These are phyloP conservation scores for Tragopan temminckii DNA, from an alignment of 2,797 vertebrate species.

Conservation along the genomic window DNA sequence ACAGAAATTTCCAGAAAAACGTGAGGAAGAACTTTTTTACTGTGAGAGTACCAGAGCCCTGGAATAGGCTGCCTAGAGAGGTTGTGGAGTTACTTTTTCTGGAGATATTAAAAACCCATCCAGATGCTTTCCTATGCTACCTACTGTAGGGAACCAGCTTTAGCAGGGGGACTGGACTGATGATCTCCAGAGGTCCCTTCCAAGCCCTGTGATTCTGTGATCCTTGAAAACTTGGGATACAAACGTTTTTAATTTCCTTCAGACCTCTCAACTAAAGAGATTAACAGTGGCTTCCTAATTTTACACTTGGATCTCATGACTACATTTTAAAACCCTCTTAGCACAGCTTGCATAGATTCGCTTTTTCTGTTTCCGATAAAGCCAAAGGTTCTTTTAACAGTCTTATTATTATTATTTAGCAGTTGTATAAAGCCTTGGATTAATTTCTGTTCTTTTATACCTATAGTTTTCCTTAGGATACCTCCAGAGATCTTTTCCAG, in stretches of 20 bases:
- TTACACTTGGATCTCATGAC: not conserved
- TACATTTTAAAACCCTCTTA: not conserved
- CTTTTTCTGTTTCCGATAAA: not conserved
- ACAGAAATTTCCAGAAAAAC: too few relatives aligned
- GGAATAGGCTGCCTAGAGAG: too few relatives aligned
- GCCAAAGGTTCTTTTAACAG: not conserved
- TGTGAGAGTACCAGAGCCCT: too few relatives aligned
- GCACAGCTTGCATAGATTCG: not conserved
- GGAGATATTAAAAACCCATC: too few relatives aligned
- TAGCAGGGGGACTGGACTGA: too few relatives aligned
- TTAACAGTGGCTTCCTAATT: not conserved
- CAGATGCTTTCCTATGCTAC: too few relatives aligned
- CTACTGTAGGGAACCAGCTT: too few relatives aligned
- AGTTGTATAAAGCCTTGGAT: not conserved
- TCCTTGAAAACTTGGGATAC: not conserved
- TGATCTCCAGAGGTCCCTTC: too few relatives aligned
- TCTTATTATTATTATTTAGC: not conserved
- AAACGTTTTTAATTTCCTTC: not conserved
- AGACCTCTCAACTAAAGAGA: not conserved
- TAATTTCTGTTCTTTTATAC: not conserved
- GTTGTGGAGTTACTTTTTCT: too few relatives aligned
- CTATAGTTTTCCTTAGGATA: not conserved
- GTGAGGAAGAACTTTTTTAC: too few relatives aligned
- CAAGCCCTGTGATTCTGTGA: too few relatives aligned
- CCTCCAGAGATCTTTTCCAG: not conserved